phyloP scores from a whole-genome alignment of 2,113 vertebrate species.

The Phaethornis superciliosus region DNA sequence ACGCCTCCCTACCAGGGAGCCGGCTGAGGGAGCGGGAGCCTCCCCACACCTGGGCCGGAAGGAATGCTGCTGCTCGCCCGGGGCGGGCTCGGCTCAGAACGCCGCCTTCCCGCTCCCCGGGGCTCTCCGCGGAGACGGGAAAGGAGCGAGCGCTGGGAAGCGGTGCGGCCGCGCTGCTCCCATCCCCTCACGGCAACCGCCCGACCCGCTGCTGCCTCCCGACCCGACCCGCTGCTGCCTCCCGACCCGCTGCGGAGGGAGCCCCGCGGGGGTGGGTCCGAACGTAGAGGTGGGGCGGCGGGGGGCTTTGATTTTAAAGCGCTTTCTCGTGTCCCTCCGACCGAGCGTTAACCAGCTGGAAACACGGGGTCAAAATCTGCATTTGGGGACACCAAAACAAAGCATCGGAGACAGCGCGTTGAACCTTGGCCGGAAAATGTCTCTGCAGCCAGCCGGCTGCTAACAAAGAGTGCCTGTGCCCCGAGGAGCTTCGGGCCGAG shows the following conservation, averaged over 20 bases:
- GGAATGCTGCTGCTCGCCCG: too few relatives aligned
- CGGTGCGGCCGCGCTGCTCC: too few relatives aligned
- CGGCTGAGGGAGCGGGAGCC: background rate
- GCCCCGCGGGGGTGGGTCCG: too few relatives aligned
- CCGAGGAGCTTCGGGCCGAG: fast-evolving
- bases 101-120: too few relatives aligned
- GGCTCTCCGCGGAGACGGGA: too few relatives aligned
- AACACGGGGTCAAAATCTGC: background rate
- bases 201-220: too few relatives aligned
- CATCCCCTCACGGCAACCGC: too few relatives aligned
- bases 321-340: background rate
- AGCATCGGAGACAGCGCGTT: background rate
- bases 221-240: too few relatives aligned
- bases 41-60: background rate
- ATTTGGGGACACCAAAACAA: background rate
- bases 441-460: background rate
- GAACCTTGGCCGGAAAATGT: background rate
- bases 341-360: background rate
- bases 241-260: too few relatives aligned
- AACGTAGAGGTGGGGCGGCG: background rate
- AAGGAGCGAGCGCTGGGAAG: too few relatives aligned
- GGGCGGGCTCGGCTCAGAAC: background rate
- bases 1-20: too few relatives aligned
- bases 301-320: background rate
- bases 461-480: background rate